These are phyloP conservation scores for Adelphocoris suturalis DNA, from an alignment of 2,888 invertebrate species.

Conservation along the genomic window DNA sequence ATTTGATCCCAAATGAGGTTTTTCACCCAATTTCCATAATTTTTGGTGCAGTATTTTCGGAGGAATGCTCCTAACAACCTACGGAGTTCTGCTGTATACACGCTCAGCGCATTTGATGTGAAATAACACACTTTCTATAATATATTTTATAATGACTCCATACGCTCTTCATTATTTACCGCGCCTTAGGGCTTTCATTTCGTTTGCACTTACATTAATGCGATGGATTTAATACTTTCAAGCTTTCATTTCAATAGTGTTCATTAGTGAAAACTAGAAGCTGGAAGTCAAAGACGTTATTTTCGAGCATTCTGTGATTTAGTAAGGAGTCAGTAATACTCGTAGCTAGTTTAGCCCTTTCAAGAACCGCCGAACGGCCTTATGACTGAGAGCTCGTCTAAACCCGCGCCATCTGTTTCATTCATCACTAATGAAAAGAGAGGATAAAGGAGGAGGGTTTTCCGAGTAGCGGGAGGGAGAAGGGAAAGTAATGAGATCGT, in stretches of 20 bases:
- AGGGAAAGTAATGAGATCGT: slow-evolving; percentile 60
- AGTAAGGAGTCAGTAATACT: not conserved
- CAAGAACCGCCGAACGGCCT: slow-evolving; percentile 36
- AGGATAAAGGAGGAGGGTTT: not conserved
- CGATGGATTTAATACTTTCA: no score
- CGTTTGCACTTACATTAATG: no score
- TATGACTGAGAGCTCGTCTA: slow-evolving; percentile 2
- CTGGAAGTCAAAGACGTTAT: slow-evolving; percentile 16
- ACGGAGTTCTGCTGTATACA: no score
- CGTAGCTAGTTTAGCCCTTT: slow-evolving; percentile 38
- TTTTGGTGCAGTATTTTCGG: no score
- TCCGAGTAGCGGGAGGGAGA: not conserved
- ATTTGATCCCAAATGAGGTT: no score
- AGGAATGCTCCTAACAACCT: no score
- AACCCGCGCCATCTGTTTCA: slow-evolving; percentile 54
- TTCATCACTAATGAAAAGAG: slow-evolving; percentile 63
- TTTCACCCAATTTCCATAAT: no score
- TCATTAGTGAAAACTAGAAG: not conserved
- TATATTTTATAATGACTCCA: no score
- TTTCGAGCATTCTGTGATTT: not conserved
- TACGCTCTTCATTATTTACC: no score
- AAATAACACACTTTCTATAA: no score
- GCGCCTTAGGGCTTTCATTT: no score
- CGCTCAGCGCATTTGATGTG: no score
- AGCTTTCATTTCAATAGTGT: not conserved